Base-by-base conservation (phyloP, 2,888 invertebrate species). In the Caenorhabditis wallacei region DNA sequence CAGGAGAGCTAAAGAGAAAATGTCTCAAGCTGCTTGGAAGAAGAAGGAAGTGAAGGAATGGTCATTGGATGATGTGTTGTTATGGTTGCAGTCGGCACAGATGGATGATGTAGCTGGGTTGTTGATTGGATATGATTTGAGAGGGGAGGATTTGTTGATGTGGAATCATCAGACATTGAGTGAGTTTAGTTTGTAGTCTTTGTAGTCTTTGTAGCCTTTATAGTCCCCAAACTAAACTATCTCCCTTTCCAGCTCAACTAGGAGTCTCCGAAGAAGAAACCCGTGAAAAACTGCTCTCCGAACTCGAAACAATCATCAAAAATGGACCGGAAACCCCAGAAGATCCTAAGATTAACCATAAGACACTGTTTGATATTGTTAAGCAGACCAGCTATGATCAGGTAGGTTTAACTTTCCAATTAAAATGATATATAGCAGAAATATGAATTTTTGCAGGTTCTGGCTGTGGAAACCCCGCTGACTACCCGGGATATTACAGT, bases 101-200 rank as follows among this genome's bases (percentile, higher is more conserved):
- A 81, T 87, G 69, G 89, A 89, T 26, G 87, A 89, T n/a, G 82
- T 86, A 1, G 88, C 89, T 18, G 81, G 84, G 13, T 54, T 89
- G 10, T 53, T 88, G 37, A 83, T 89, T 68, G 89, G 89, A 10
- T 89, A 89, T 64, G 89, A 89, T 57, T 57, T 89, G 30, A 75
- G 82, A 22, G 89, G 89, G 51, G 80, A 81, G 22, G 89, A 89
- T 53, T 54, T 89, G 30, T 48, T 84, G 10, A 61, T 81, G 63
- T 89, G 89, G 89, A 80, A 88, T 61, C 70, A 86, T 46, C 51
- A 76, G 10, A 84, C 80, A 11, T 66, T 88, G 11, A 66, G 85
- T 84, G 16, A 59, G 64, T 35, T 30, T 30, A 8, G 30, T n/a
- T n/a, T n/a, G 30, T 30, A 30, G 3, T 35, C 10, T 63, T 26